phyloP scores from a whole-genome alignment of 2,113 vertebrate species.

The Neogobius melanostomus region DNA sequence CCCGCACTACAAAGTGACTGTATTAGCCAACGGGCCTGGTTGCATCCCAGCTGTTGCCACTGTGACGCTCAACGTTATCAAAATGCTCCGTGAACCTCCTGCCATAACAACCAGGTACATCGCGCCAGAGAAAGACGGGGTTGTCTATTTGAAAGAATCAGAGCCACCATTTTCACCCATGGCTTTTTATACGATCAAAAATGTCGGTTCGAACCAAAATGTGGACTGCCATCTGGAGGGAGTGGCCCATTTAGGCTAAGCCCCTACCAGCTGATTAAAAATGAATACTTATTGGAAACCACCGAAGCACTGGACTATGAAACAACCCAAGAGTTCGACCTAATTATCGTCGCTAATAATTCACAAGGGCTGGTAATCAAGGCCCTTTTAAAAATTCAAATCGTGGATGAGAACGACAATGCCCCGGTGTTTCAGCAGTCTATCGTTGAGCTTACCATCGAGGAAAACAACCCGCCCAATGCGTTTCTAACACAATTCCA shows the following conservation, averaged over 20 bases:
- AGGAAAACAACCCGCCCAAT: conserved; percentile 92
- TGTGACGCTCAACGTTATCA: conserved; percentile 83
- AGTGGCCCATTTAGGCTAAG: conserved; percentile 87
- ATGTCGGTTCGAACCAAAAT: conserved; percentile 81
- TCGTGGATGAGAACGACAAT: conserved; percentile 95
- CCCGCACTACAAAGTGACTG: conserved; percentile 84
- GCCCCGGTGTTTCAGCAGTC: conserved; percentile 88
- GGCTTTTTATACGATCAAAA: conserved; percentile 94
- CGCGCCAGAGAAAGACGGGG: conserved; percentile 85
- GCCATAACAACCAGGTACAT: conserved; percentile 89
- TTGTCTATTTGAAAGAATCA: conserved; percentile 89
- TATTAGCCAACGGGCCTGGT: conserved; percentile 88
- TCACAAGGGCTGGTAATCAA: conserved; percentile 78
- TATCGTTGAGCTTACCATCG: conserved; percentile 86
- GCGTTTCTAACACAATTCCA: conserved; percentile 88
- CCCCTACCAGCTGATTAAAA: conserved; percentile 86
- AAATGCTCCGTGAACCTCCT: conserved; percentile 84
- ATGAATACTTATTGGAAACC: conserved; percentile 94
- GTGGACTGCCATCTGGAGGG: conserved; percentile 85
- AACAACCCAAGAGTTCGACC: conserved; percentile 82
- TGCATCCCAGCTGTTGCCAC: conserved; percentile 93
- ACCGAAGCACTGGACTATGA: conserved; percentile 90
- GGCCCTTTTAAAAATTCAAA: conserved; percentile 83
- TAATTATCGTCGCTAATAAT: conserved; percentile 85
- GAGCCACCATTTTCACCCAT: conserved; percentile 89